Conservation (phyloP, 2,888 invertebrate genomes). For the Plagodis pulveraria region DNA sequence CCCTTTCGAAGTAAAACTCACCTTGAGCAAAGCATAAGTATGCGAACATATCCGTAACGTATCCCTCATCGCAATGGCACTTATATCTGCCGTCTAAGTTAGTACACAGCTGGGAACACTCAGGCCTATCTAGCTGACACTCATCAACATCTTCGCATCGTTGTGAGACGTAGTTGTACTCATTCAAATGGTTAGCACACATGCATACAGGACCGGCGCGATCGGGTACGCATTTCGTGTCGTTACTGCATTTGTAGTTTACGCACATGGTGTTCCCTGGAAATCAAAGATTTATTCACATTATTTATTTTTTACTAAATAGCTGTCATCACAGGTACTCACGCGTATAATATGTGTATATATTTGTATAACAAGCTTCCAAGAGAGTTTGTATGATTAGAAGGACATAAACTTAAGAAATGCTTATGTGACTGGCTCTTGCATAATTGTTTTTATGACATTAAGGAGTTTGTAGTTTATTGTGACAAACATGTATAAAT, state of each 20-base stretch:
- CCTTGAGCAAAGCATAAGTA: constrained; percentile 66
- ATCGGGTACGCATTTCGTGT: constrained; percentile 53
- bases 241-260: constrained; percentile 53
- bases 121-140: constrained; percentile 85
- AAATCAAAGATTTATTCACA: constrained; percentile 1
- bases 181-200: constrained; percentile 73
- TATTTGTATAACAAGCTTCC: too few relatives aligned
- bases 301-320: too few relatives aligned
- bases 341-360: too few relatives aligned
- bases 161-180: constrained; percentile 59
- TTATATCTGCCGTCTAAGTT: constrained; percentile 85
- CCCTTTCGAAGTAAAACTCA: too few relatives aligned
- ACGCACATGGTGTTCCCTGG: constrained; percentile 71
- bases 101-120: constrained; percentile 89
- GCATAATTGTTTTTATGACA: too few relatives aligned
- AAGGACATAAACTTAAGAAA: too few relatives aligned
- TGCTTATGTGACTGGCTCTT: too few relatives aligned
- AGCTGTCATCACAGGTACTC: too few relatives aligned
- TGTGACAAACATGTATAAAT: too few relatives aligned
- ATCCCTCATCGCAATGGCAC: constrained; percentile 86
- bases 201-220: constrained; percentile 77
- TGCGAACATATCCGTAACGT: constrained; percentile 43
- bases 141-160: constrained; percentile 86
- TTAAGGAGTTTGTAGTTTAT: too few relatives aligned
- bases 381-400: too few relatives aligned